Base-by-base conservation (phyloP, 2,797 vertebrate species). In the Dallia pectoralis region DNA sequence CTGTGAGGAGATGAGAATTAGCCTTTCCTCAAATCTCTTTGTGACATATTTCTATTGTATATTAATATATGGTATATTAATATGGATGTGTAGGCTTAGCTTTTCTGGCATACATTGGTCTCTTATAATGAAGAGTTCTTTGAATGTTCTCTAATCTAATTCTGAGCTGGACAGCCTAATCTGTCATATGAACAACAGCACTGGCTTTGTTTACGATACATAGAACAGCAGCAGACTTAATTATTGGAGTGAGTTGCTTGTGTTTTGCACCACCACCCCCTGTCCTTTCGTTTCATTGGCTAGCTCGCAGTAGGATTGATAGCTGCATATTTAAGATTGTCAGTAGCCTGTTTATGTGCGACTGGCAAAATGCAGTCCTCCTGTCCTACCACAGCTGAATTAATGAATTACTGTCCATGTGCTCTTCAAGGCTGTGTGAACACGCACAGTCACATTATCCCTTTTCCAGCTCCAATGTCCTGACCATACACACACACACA, bases 331-430 rank as follows among this genome's bases (percentile, higher is more conserved):
- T 73, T 64, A 27, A 49, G 19, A 29, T 22, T 73, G 30, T 22
- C 53, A 14, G 36, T 33, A 32, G 61, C 18, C 29, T 65, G 36
- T 47, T 44, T 9, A 69, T 27, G 9, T 25, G 53, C 22, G 14
- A 30, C 27, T 30, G 15, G 72, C 64, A 56, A 77, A 74, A 51
- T 16, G 48, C 47, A 69, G 16, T 25, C 74, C 79, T 81, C 80
- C 79, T 81, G 81, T 77, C 56, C 76, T 77, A 75, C 49, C 77
- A 68, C 81, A 87, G 81, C 84, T 84, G 83, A 69, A 77, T 59
- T 59, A 59, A 11, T 59, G 53, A 71, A 84, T 85, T 79, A 56
- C 53, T 59, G 53, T 51, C 72, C 79, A 59, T 70, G 70, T 56
- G 68, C 80, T 74, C 74, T 82, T 78, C 25, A 76, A 75, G 69